Evolutionary conservation across 2,797 vertebrate genomes (phyloP).

Genomic region (Malacoraja senta): DNA sequence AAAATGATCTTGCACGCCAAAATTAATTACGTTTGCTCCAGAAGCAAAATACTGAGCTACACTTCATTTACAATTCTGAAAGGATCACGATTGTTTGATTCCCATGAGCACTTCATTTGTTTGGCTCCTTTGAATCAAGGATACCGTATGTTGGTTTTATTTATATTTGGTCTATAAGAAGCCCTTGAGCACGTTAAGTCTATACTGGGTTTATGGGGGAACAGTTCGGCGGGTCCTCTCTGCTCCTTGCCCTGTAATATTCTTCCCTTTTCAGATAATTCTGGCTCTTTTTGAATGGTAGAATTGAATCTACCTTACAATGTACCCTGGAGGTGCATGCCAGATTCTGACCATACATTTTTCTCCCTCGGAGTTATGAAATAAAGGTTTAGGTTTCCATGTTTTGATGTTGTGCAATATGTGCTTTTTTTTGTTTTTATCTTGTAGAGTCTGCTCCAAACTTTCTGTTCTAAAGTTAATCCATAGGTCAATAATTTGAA

Average conservation of each 20-base stretch:
- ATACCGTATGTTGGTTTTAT: neutral
- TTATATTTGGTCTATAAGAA: neutral
- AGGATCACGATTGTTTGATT: neutral
- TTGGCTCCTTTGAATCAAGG: neutral
- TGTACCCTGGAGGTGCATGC: too few species aligned
- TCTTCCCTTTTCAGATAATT: too few species aligned
- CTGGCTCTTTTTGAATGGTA: too few species aligned
- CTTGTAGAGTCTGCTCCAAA: neutral
- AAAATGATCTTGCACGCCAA: neutral
- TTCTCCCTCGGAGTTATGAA: too few species aligned
- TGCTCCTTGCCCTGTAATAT: too few species aligned
- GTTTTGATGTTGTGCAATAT: neutral
- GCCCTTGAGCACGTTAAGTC: too few species aligned
- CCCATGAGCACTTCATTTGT: neutral
- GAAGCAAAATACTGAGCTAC: neutral
- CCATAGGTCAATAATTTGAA: neutral
- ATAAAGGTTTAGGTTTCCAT: neutral
- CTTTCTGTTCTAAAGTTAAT: too few species aligned
- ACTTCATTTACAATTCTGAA: neutral
- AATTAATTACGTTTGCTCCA: neutral
- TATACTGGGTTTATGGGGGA: too few species aligned
- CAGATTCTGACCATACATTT: too few species aligned
- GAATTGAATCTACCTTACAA: too few species aligned
- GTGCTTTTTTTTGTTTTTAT: neutral
- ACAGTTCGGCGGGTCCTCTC: too few species aligned